Evolutionary conservation across 1,140 invertebrate genomes (phyloP).

Genomic region (Gryllus bimaculatus): DNA sequence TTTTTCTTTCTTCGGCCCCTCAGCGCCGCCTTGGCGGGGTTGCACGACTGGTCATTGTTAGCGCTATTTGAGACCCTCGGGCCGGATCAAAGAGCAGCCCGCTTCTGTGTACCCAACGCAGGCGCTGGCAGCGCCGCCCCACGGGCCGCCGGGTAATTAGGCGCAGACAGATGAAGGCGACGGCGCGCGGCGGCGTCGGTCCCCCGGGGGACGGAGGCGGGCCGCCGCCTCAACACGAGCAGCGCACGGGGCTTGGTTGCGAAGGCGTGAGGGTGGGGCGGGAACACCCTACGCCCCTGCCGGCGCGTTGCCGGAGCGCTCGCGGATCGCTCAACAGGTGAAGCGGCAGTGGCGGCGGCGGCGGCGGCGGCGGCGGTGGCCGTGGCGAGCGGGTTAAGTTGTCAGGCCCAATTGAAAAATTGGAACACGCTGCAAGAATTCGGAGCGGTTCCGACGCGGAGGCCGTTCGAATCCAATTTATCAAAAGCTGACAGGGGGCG

Average conservation of each 20-base stretch:
- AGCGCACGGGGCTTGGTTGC: too few relatives aligned
- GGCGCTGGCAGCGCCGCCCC: background rate
- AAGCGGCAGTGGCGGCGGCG: background rate
- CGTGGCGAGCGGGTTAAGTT: background rate
- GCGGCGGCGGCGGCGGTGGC: too few relatives aligned
- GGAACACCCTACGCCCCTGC: background rate
- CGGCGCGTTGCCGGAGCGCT: background rate
- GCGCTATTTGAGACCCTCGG: background rate
- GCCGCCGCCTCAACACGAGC: too few relatives aligned
- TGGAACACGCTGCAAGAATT: background rate
- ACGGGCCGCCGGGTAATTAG: background rate
- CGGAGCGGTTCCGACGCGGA: background rate
- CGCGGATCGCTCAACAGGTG: background rate
- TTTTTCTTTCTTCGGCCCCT: too few relatives aligned
- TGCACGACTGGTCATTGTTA: background rate
- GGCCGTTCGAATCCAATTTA: background rate
- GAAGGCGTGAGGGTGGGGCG: background rate
- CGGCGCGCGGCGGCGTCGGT: background rate
- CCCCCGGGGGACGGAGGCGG: too few relatives aligned
- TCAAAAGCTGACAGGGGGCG: slow-evolving; percentile 2
- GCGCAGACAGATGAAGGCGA: background rate
- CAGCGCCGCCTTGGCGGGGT: too few relatives aligned
- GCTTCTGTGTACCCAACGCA: background rate
- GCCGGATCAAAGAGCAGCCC: background rate
- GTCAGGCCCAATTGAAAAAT: background rate